A percentile compares a stretch with the other conserved stretches of the same genome.
Evolutionary conservation across 2,797 vertebrate species (phyloP).

Genomic region (Odontamblyopus rebecca): DNA sequence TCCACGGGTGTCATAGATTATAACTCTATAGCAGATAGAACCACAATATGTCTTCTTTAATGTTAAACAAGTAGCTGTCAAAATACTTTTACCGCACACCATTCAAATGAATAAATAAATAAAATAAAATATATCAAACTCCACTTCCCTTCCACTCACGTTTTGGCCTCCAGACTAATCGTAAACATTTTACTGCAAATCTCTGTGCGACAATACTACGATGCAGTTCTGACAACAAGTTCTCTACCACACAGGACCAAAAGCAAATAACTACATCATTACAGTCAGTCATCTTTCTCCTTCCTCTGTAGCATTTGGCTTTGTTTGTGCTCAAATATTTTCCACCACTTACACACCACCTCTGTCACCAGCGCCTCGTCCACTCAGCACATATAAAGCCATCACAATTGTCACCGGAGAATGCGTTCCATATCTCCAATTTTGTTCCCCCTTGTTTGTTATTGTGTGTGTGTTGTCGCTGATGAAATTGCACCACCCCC

Average conservation of each 20-base stretch:
- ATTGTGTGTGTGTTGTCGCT: constrained; percentile 18
- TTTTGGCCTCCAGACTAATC: too few relatives aligned
- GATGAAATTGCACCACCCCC: constrained; percentile 56
- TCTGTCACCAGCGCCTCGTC: constrained; percentile 24
- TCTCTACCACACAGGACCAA: background rate
- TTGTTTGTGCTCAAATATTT: constrained; percentile 23
- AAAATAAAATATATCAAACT: too few relatives aligned
- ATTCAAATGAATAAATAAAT: too few relatives aligned
- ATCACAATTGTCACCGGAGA: constrained; percentile 17
- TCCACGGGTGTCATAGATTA: too few relatives aligned
- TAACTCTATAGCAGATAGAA: too few relatives aligned
- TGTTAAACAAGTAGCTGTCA: too few relatives aligned
- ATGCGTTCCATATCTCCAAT: constrained; percentile 27
- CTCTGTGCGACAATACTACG: too few relatives aligned
- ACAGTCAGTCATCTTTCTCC: constrained; percentile 22
- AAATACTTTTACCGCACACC: too few relatives aligned
- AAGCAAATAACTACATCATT: background rate
- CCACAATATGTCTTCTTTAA: too few relatives aligned
- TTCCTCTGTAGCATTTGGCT: constrained; percentile 6
- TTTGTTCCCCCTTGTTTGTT: constrained; percentile 5
- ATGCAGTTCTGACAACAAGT: too few relatives aligned
- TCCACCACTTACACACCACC: constrained; percentile 9
- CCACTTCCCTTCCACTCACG: too few relatives aligned
- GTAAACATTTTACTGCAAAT: too few relatives aligned
- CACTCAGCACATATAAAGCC: constrained; percentile 37